Base-by-base conservation (phyloP, 2,113 vertebrate species). In the Phalacrocorax aristotelis region DNA sequence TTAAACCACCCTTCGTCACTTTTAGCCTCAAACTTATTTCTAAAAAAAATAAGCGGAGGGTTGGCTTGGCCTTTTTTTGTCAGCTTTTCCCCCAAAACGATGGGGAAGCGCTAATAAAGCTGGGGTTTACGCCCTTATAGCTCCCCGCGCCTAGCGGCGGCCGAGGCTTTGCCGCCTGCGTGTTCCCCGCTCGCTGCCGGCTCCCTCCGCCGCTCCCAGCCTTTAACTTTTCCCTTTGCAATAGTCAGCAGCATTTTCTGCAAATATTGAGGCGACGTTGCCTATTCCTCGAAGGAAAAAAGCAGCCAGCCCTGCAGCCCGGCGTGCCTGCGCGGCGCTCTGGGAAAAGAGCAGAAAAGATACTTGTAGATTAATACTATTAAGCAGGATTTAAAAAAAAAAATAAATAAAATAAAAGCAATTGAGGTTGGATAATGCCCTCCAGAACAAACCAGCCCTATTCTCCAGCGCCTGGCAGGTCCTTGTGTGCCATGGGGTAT, bases 371-470 rank as follows among this genome's bases (percentile, higher is more conserved):
- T 84, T 62, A 90, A 84, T 90, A 70, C 70, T 46, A 72, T 83
- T 90, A 90, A 90, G 83, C 18, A 60, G 71, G 83, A 87, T 87
- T 94, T 60, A 30, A 76, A 87, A 36, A n/a, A 69, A 42, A 44
- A 44, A 38, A 38, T 38, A 38, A 38, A 38, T 38, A 38, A 49
- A 23, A 26, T 23, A 40, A 38, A 57, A 65, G 87, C 62, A 76
- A 82, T 46, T 36, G 87, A 52, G 51, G 48, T 6, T 15, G 58
- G 77, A 82, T 77, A 81, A 94, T 27, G 49, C 42, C 69, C 55
- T 60, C 11, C 54, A 8, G 44, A 46, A 69, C 46, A 51, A 89
- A 51, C 44, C 42, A 12, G 34, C 52, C 16, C 81, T 57, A 27
- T 80, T 81, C 80, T 51, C 52, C 60, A n/a, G 65, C 14, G 9